Evolutionary conservation across 2,797 vertebrate species (phyloP), one percentile per base, ranked within the genome.

Genomic region (Spinus pinus): DNA sequence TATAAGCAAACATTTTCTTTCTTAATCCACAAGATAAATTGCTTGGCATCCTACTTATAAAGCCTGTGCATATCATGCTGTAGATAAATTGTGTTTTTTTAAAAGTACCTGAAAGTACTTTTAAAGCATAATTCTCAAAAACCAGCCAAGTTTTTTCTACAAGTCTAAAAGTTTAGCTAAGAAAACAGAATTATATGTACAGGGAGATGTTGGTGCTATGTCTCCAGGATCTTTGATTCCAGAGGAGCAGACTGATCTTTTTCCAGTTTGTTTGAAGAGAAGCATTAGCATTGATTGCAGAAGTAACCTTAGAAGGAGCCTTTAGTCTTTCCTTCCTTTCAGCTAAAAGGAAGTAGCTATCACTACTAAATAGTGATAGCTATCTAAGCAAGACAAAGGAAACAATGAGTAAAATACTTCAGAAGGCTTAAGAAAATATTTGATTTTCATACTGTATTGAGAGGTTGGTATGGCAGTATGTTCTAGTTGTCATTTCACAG

Each of bases 231-330:
- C 94, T 95, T 62, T 84, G 87, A 78, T 92, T 96, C 92, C 42
- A 89, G 90, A 95, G 88, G 67, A 95, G 53, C 67, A 92, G 41
- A 54, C 46, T 60, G 53, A 61, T 92, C 77, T 95, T 96, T 94
- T 96, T 96, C 96, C 86, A 95, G 91, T 39, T 70, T 94, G 30
- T 84, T 92, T 93, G 78, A 97, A 96, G 71, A 96, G 71, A 37
- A 95, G 57, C 65, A 89, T 97, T 95, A 95, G 33, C 88, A 97
- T 14, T 95, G 96, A 96, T 87, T 94, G 57, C 22, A 94, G 57
- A 86, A 89, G 33, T 83, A 88, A 72, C 90, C 17, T 22, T 53
- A 33, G 47, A 53, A 77, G 27, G 3, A 94, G 81, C 64, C 28
- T 91, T 96, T 67, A 95, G 71, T 66, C 33, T 46, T 95, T 90